Evolutionary conservation across 2,888 invertebrate genomes (phyloP), one percentile per base, ranked within the genome.

Genomic region (Creontiades dilutus): DNA sequence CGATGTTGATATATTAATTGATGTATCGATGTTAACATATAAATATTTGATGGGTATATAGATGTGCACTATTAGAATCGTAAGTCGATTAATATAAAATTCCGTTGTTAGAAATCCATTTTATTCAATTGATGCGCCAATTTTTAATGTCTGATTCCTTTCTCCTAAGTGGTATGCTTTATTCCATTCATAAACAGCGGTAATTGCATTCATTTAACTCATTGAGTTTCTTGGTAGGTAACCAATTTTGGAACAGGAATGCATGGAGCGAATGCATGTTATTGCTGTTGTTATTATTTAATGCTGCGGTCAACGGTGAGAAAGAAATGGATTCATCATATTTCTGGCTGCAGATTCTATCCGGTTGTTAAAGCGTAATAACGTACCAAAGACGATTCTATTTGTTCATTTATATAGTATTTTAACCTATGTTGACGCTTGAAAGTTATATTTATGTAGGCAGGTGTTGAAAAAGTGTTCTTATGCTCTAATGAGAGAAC

Each of bases 401-500:
- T 82, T 47, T 52, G 80, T 81, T 81, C 80, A 81, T 81, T 81
- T 47, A 14, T 81, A 37, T 47, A n/a, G 76, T 76, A 82, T 82
- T 82, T 82, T 82, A 52, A 82, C 13, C 16, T 16, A 81, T 16
- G 37, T 81, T 37, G 37, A 37, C 37, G 37, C 37, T 37, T 81
- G 80, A 81, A 16, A 46, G 37, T 81, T 81, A 81, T 81, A 81
- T 81, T 27, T 76, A 76, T 76, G 23, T 76, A 76, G 27, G 76
- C 1, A 46, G 16, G 46, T 78, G 47, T 27, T 68, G 23, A 68
- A 23, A 68, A 68, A 23, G 23, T 68, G 23, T 23, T 27, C 19
- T 16, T 68, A 68, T 23, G 68, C 7, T 23, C 7, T 27, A 9
- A 13, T 52, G 16, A 11, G 16, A 52, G 13, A 68, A 19, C 19